These are phyloP conservation scores for Dolichotis patagonum DNA, from an alignment of 2,113 vertebrate species.

Conservation along the genomic window DNA sequence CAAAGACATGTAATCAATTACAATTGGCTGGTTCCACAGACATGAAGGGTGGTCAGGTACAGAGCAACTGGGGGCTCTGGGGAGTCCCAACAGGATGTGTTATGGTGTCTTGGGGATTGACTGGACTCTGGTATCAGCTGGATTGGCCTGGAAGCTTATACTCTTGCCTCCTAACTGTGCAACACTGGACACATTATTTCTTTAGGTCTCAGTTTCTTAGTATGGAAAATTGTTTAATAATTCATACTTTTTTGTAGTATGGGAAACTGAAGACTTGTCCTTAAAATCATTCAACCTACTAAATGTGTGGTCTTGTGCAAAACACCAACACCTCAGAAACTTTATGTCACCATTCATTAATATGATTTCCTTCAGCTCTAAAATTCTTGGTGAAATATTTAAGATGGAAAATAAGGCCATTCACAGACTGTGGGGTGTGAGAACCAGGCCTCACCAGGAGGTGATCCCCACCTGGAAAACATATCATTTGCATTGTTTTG, in stretches of 20 bases:
- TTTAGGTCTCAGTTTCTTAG: background rate
- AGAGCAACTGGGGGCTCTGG: background rate
- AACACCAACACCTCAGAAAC: background rate
- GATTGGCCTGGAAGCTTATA: background rate
- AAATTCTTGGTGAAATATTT: background rate
- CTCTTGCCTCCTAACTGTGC: background rate
- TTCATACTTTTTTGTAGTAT: background rate
- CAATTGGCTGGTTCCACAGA: background rate
- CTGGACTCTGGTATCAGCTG: background rate
- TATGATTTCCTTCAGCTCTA: background rate
- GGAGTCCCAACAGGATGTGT: background rate
- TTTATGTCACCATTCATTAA: background rate
- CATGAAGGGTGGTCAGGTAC: background rate
- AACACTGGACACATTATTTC: background rate
- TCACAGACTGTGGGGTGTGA: too few relatives aligned
- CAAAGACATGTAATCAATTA: background rate
- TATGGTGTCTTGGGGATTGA: fast-evolving
- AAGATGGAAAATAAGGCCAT: background rate
- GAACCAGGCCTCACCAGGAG: too few relatives aligned
- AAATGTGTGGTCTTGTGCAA: background rate
- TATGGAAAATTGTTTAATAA: background rate
- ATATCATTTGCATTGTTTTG: too few relatives aligned
- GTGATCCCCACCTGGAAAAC: too few relatives aligned
- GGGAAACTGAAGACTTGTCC: background rate
- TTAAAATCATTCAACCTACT: background rate